phyloP scores from a whole-genome alignment of 2,113 vertebrate species.

The Amblyopsis rosae region DNA sequence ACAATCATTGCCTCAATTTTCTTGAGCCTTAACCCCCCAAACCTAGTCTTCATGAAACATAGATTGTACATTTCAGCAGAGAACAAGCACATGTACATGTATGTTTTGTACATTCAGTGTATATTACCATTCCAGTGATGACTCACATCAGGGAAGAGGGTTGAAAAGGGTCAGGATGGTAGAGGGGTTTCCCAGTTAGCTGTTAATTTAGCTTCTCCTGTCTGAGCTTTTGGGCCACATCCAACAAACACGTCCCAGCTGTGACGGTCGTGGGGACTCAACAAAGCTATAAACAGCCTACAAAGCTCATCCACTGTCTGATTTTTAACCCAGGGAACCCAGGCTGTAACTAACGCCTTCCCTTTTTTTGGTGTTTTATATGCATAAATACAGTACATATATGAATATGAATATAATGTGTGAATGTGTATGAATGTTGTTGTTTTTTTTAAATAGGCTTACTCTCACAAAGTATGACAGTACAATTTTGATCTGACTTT shows the following conservation, averaged over 20 bases:
- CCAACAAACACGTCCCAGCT: conserved; percentile 64
- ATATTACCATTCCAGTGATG: too few relatives aligned
- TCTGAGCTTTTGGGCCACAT: conserved; percentile 62
- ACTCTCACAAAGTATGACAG: conserved; percentile 66
- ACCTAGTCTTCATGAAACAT: too few relatives aligned
- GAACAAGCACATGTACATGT: too few relatives aligned
- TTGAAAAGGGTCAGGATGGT: conserved; percentile 42
- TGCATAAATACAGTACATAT: conserved; percentile 64
- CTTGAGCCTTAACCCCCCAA: too few relatives aligned
- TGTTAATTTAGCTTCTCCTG: conserved; percentile 31
- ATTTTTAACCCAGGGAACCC: conserved; percentile 72
- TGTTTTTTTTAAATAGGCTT: conserved; percentile 71
- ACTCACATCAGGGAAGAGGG: conserved; percentile 42
- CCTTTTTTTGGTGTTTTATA: conserved; percentile 79
- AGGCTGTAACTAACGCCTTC: conserved; percentile 67
- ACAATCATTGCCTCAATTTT: too few relatives aligned
- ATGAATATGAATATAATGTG: conserved; percentile 80
- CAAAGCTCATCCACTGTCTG: conserved; percentile 58
- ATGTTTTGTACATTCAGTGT: too few relatives aligned
- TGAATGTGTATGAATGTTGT: conserved; percentile 78
- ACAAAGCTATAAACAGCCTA: conserved; percentile 51
- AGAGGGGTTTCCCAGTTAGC: conserved; percentile 33
- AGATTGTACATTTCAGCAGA: too few relatives aligned
- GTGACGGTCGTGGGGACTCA: too few relatives aligned
- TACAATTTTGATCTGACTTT: conserved; percentile 20